These are phyloP conservation scores for Leptinotarsa peninsularis DNA, from an alignment of 2,888 invertebrate species.

Conservation along the genomic window DNA sequence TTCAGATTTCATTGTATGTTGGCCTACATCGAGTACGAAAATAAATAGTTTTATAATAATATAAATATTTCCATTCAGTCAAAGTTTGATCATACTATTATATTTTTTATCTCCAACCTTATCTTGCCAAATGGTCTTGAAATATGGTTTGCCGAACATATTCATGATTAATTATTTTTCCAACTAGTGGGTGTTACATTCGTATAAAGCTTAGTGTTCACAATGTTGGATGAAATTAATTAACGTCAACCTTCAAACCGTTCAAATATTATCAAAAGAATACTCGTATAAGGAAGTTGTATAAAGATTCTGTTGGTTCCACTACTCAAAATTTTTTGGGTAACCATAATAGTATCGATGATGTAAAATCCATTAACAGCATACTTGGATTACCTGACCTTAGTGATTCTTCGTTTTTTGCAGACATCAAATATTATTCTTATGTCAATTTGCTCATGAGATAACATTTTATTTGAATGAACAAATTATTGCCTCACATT, in stretches of 20 bases:
- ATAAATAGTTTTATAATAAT: too few species aligned
- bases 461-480: background rate
- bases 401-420: constrained; percentile 20
- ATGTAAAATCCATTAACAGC: constrained; percentile 23
- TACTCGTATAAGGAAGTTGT: background rate
- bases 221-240: background rate
- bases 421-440: constrained; percentile 18
- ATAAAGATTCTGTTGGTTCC: background rate
- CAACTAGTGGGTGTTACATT: too few species aligned
- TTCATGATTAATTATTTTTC: too few species aligned
- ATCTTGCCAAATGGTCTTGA: too few species aligned
- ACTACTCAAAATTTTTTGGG: background rate
- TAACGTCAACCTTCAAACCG: constrained; percentile 19
- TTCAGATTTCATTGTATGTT: too few species aligned
- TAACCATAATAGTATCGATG: constrained; percentile 6
- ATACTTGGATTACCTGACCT: constrained; percentile 13
- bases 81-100: too few species aligned
- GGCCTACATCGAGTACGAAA: too few species aligned
- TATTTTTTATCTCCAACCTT: too few species aligned
- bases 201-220: background rate
- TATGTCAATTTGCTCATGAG: constrained; percentile 3
- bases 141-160: too few species aligned
- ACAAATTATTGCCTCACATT: background rate
- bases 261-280: constrained; percentile 16
- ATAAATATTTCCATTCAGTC: too few species aligned